Conservation (phyloP, 2,888 invertebrate species). For the Drosophila kuntzei region DNA sequence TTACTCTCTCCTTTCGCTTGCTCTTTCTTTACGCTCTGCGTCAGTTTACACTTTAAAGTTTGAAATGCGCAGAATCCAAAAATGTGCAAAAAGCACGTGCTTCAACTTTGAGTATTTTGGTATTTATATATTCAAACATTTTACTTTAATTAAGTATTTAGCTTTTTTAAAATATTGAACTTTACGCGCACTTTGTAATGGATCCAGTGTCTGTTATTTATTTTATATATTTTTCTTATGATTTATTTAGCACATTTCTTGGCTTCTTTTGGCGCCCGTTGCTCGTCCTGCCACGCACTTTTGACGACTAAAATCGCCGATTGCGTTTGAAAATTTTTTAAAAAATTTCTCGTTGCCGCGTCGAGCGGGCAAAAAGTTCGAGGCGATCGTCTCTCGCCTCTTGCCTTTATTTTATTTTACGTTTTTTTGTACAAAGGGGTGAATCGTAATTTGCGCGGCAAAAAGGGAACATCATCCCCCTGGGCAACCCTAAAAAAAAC, state of each 20-base stretch:
- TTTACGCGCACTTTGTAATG: slow-evolving; percentile 35
- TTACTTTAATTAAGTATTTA: not conserved
- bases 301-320: slow-evolving; percentile 66
- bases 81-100: slow-evolving; percentile 55
- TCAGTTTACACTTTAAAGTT: slow-evolving; percentile 73
- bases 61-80: slow-evolving; percentile 76
- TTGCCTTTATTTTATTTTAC: slow-evolving; percentile 28
- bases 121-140: slow-evolving; percentile 14
- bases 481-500: slow-evolving; percentile 70
- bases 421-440: slow-evolving; percentile 68
- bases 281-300: slow-evolving; percentile 72
- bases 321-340: slow-evolving; percentile 57
- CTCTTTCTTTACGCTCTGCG: slow-evolving; percentile 17
- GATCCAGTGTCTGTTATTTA: slow-evolving; percentile 3
- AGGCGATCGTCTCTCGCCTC: slow-evolving; percentile 66
- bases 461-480: slow-evolving; percentile 64
- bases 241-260: not conserved
- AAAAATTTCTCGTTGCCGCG: slow-evolving; percentile 56
- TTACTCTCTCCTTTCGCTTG: slow-evolving; percentile 34
- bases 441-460: slow-evolving; percentile 69
- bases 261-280: slow-evolving; percentile 43
- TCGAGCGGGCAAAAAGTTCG: slow-evolving; percentile 50
- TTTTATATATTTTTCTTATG: not conserved
- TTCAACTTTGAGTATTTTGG: slow-evolving; percentile 20
- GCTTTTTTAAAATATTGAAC: slow-evolving; percentile 1